Percentiles rank a stretch among this genome's conserved stretches.
These are phyloP conservation scores for Bombus haemorrhoidalis DNA, from an alignment of 1,140 invertebrate species.

Conservation along the genomic window DNA sequence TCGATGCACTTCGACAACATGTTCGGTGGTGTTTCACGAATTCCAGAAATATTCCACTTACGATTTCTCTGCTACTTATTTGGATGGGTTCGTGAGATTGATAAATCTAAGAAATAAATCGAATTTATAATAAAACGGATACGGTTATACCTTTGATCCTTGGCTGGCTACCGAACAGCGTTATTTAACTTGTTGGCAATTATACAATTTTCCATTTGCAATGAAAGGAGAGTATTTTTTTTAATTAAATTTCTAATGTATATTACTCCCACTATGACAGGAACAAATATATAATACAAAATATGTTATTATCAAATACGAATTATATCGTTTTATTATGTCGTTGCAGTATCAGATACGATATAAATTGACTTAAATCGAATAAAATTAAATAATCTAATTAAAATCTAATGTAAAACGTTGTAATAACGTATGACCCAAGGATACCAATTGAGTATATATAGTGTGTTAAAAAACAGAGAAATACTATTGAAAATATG, in stretches of 20 bases:
- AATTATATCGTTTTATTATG: no score
- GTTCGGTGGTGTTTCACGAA: neutral
- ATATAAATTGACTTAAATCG: neutral
- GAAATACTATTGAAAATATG: neutral
- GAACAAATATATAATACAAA: no score
- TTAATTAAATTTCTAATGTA: no score
- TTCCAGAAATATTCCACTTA: neutral
- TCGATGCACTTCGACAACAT: accelerated
- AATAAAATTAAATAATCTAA: neutral
- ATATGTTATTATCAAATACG: no score
- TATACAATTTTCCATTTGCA: neutral
- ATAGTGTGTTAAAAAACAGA: neutral
- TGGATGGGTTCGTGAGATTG: neutral
- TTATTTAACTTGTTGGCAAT: no score
- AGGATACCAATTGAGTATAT: no score
- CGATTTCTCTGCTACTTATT: neutral
- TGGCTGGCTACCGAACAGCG: no score
- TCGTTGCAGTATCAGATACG: no score
- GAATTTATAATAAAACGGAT: neutral
- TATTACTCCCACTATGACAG: no score
- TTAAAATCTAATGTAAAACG: no score
- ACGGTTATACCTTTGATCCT: neutral
- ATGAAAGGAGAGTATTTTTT: neutral
- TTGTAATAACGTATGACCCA: no score
- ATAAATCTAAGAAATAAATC: neutral